Conservation (phyloP, 2,113 vertebrate genomes). For the Otocyon megalotis region DNA sequence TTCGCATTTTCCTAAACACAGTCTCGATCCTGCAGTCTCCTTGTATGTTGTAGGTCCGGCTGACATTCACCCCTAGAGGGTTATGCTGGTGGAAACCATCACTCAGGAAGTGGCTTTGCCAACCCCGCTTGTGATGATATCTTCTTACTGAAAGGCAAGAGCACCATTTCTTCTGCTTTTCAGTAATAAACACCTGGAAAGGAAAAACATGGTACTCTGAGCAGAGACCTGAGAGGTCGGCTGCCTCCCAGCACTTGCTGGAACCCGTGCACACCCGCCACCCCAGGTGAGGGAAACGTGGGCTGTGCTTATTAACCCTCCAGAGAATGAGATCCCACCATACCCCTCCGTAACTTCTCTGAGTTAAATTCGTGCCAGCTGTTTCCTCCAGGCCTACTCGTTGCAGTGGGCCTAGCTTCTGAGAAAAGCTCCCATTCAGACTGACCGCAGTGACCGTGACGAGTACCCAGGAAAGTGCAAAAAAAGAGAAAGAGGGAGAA, state of each 20-base stretch:
- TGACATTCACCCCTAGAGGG: background rate
- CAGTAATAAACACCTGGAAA: background rate
- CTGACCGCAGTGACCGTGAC: background rate
- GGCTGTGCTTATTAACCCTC: background rate
- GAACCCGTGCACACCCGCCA: accelerated
- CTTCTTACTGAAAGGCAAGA: background rate
- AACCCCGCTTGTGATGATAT: background rate
- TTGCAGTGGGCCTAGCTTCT: background rate
- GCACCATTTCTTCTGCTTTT: background rate
- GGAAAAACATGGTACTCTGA: background rate
- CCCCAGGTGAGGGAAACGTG: background rate
- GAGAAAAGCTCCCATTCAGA: background rate
- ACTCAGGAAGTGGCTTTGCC: background rate
- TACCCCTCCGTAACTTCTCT: background rate
- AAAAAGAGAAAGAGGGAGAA: background rate
- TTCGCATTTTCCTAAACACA: slow-evolving; percentile 50
- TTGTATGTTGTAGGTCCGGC: background rate
- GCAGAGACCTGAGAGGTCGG: background rate
- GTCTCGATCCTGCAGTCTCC: background rate
- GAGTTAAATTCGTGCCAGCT: background rate
- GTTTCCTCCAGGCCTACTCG: background rate
- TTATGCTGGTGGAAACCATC: background rate
- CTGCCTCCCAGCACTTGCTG: background rate
- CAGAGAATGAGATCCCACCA: background rate
- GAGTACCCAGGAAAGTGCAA: background rate